Conservation (phyloP, 2,888 invertebrate genomes). For the Agrotis puta region DNA sequence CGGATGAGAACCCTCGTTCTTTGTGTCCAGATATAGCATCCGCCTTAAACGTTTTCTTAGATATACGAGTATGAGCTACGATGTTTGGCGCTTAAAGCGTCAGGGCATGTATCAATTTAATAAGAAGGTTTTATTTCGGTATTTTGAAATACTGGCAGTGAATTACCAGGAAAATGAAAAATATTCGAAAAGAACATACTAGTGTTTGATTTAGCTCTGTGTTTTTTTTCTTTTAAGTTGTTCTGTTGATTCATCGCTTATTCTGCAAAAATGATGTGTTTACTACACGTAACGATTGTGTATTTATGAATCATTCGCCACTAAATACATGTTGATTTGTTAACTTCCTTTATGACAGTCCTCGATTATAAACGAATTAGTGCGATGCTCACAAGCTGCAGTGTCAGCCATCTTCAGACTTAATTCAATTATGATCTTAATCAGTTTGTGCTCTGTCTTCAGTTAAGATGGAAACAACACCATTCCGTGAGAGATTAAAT, state of each 20-base stretch:
- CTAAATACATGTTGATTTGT: conserved; percentile 10
- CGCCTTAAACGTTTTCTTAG: conserved; percentile 51
- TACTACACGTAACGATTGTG: neutral
- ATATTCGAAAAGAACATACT: neutral
- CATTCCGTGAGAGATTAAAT: conserved; percentile 20
- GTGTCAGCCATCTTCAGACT: conserved; percentile 34
- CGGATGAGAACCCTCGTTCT: conserved; percentile 53
- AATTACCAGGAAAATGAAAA: conserved; percentile 15
- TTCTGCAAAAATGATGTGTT: neutral
- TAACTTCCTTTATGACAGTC: conserved; percentile 22
- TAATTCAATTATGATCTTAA: conserved; percentile 56
- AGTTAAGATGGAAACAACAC: conserved; percentile 16
- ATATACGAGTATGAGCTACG: conserved; percentile 41
- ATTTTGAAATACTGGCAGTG: conserved; percentile 36
- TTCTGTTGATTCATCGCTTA: conserved; percentile 15
- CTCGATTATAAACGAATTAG: conserved; percentile 42
- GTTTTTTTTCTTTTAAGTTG: conserved; percentile 18
- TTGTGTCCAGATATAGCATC: conserved; percentile 60
- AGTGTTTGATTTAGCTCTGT: neutral
- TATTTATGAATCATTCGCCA: neutral
- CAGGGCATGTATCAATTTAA: conserved; percentile 57
- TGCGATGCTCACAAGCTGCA: conserved; percentile 20
- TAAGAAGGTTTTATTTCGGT: conserved; percentile 45
- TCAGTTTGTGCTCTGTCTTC: conserved; percentile 46
- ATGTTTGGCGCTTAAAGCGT: conserved; percentile 49